Percentiles rank a stretch among this genome's conserved stretches.
These are phyloP conservation scores for Echinometra lucunter DNA, from an alignment of 53 echinoderm and acorn worm genomes.

Conservation along the genomic window DNA sequence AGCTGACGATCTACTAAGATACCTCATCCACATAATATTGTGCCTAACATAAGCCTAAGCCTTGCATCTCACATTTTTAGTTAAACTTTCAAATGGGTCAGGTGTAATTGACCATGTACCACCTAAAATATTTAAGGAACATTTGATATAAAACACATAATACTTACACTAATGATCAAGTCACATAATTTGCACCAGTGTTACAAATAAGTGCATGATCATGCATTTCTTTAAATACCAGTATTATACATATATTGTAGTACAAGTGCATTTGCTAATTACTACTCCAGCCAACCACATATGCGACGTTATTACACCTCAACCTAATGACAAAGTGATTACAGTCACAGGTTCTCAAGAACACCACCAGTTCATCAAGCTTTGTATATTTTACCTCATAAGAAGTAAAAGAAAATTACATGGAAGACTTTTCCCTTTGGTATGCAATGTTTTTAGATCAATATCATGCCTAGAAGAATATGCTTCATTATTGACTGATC, in stretches of 20 bases:
- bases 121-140: neutral
- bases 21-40: too few species aligned
- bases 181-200: neutral
- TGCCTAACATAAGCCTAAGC: too few species aligned
- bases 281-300: neutral
- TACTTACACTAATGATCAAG: neutral
- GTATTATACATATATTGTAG: neutral
- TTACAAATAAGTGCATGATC: neutral
- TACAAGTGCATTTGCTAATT: neutral
- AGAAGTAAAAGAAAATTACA: neutral
- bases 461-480: neutral
- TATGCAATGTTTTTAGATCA: neutral
- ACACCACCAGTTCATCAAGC: neutral
- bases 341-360: neutral
- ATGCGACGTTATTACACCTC: neutral
- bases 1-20: too few species aligned
- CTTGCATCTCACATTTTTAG: too few species aligned
- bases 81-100: neutral
- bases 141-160: neutral
- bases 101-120: too few species aligned
- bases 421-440: constrained; percentile 7
- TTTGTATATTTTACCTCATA: too few species aligned
- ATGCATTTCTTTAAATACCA: too few species aligned
- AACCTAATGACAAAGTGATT: neutral
- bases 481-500: neutral